Evolutionary conservation across 2,113 vertebrate genomes (phyloP), one percentile per base, ranked within the genome.

Genomic region (Speoplatyrhinus poulsoni): DNA sequence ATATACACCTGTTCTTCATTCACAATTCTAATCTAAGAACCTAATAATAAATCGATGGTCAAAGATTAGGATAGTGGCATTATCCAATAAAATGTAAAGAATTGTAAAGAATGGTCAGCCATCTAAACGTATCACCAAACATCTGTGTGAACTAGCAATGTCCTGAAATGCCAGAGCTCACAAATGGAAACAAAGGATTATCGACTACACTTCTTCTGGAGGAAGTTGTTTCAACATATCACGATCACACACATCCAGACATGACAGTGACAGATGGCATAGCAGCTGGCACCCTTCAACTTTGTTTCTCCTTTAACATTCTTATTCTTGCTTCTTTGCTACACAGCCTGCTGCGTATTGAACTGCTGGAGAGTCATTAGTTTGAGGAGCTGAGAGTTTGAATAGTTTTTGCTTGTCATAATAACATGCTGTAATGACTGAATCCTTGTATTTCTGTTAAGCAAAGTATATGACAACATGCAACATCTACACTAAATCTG

Each of bases 241-340:
- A 84, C 81, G 73, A 87, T 79, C 84, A 60, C 67, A 26, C 26
- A 26, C 26, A 26, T 26, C 26, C 26, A 82, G 75, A 80, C 85
- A 74, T 89, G 88, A 92, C 90, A 89, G 85, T 90, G 91, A 93
- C 92, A 93, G 93, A 93, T 93, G 92, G 91, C 83, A 81, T 82
- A 88, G 91, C 92, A 92, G 89, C 91, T 92, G 90, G 89, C 85
- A 86, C 81, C 82, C 73, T 86, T 93, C 89, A 87, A 88, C 82
- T 85, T 87, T 81, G 76, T 87, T 80, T 83, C 82, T 83, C 73
- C 75, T 67, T 83, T 55, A 68, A 79, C 73, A 66, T 52, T 66
- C 69, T 64, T 80, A 48, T 62, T 48, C 54, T 77, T 70, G 33
- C 63, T 72, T 66, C 66, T 60, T 69, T 74, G 73, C 6, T 76